Conservation (phyloP, 2,113 vertebrate species). For the Oreotragus oreotragus region DNA sequence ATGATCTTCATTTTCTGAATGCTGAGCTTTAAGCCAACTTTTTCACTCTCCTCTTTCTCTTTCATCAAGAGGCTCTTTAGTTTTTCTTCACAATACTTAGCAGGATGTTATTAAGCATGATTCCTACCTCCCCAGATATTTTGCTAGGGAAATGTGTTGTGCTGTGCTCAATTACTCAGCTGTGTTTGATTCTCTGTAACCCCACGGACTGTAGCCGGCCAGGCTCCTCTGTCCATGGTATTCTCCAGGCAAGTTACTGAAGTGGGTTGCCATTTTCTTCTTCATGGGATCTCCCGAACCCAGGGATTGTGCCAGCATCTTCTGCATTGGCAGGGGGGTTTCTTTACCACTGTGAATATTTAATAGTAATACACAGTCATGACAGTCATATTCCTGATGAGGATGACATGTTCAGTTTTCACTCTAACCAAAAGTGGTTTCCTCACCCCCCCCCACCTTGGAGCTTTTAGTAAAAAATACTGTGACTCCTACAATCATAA, state of each 20-base stretch:
- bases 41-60: background rate
- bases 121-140: background rate
- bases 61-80: background rate
- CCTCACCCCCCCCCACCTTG: background rate
- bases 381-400: background rate
- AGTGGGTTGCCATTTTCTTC: background rate
- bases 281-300: background rate
- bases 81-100: background rate
- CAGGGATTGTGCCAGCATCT: background rate
- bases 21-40: background rate
- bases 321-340: background rate
- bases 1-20: background rate
- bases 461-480: background rate
- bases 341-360: background rate
- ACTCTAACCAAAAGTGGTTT: background rate
- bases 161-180: background rate
- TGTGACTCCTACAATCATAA: background rate
- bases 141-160: background rate
- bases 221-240: background rate
- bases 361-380: background rate
- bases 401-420: background rate
- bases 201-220: background rate
- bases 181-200: background rate
- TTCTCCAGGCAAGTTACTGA: background rate
- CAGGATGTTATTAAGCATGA: background rate